Evolutionary conservation across 2,797 vertebrate genomes (phyloP).

Genomic region (Sebastes iracundus): DNA sequence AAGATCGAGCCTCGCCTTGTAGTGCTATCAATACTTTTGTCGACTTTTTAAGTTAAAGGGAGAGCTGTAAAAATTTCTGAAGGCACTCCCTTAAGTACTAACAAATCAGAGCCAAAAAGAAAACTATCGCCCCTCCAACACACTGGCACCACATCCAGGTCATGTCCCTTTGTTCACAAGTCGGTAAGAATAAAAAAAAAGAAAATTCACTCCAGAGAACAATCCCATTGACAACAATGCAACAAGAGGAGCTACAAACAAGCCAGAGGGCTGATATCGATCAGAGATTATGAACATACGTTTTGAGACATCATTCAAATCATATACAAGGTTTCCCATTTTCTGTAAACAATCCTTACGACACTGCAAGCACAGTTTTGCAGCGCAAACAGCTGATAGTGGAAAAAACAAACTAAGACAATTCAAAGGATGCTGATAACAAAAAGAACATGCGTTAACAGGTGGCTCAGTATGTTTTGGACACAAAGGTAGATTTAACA

Average conservation of each 20-base stretch:
- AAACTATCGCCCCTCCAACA: slow-evolving; percentile 46
- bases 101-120: slow-evolving; percentile 60
- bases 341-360: slow-evolving; percentile 41
- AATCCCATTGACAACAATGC: slow-evolving; percentile 49
- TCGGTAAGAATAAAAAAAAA: slow-evolving; percentile 69
- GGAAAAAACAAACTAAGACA: slow-evolving; percentile 22
- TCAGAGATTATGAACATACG: slow-evolving; percentile 26
- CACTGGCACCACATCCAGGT: slow-evolving; percentile 79
- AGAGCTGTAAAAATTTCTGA: slow-evolving; percentile 52
- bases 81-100: slow-evolving; percentile 75
- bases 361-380: slow-evolving; percentile 14
- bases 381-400: background rate
- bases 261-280: slow-evolving; percentile 3
- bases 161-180: slow-evolving; percentile 88
- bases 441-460: background rate
- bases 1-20: slow-evolving; percentile 76
- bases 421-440: slow-evolving; percentile 1
- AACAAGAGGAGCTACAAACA: slow-evolving; percentile 48
- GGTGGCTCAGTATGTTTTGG: slow-evolving; percentile 34
- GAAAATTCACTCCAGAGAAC: slow-evolving; percentile 46
- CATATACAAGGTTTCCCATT: slow-evolving; percentile 22
- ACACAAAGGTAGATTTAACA: slow-evolving; percentile 14
- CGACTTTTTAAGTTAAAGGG: slow-evolving; percentile 75
- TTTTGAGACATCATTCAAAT: slow-evolving; percentile 40
- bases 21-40: slow-evolving; percentile 81